These are phyloP conservation scores for Hippopotamus amphibius DNA, from an alignment of 2,113 vertebrate species.

Conservation along the genomic window DNA sequence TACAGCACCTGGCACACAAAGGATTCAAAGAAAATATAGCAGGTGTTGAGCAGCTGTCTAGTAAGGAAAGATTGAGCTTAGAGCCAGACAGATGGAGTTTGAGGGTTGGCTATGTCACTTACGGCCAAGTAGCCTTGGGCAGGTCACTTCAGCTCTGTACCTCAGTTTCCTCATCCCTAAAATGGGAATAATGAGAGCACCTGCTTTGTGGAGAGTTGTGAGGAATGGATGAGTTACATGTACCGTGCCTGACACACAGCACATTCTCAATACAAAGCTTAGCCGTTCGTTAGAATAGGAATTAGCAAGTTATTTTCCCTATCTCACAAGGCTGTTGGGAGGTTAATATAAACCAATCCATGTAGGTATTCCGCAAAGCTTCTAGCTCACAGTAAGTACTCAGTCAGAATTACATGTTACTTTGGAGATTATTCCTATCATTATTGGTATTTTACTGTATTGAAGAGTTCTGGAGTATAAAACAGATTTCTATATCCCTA, in stretches of 20 bases:
- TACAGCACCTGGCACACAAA: background rate
- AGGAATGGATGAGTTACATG: background rate
- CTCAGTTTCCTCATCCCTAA: background rate
- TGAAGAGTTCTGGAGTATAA: background rate
- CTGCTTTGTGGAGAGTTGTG: background rate
- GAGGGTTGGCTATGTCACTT: background rate
- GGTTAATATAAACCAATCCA: background rate
- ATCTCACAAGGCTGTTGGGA: background rate
- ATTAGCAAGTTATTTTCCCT: constrained; percentile 11
- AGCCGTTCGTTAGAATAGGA: background rate
- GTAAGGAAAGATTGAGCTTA: background rate
- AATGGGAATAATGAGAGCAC: background rate
- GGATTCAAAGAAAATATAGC: background rate
- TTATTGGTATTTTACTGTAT: background rate
- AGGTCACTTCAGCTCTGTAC: background rate
- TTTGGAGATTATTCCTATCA: background rate
- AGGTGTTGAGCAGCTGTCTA: background rate
- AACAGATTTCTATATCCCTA: constrained; percentile 18
- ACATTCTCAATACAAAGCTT: constrained; percentile 24
- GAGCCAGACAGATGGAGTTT: background rate
- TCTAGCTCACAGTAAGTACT: background rate
- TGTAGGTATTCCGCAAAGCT: background rate
- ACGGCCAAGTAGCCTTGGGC: background rate
- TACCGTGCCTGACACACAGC: background rate
- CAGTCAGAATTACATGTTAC: background rate